These are phyloP conservation scores for Catostylus mosaicus DNA, from an alignment of 30 jellyfish, hydroid and myxozoan genomes.

Conservation along the genomic window DNA sequence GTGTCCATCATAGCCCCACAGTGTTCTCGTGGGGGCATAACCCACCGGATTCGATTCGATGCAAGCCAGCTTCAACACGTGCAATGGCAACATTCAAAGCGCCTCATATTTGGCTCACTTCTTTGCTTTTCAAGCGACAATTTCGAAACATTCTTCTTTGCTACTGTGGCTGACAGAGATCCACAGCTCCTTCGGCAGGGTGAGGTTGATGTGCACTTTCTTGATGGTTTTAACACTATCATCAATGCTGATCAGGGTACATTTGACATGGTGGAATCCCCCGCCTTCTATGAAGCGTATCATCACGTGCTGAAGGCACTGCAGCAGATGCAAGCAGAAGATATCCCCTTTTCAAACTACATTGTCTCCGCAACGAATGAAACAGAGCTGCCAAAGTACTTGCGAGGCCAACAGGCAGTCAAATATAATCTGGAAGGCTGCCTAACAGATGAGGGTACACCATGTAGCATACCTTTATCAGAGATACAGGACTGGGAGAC, in stretches of 20 bases:
- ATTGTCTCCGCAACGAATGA: slow-evolving; percentile 31
- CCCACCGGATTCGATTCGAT: slow-evolving; percentile 52
- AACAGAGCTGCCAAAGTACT: slow-evolving; percentile 40
- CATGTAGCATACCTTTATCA: neutral
- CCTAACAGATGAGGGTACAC: slow-evolving; percentile 1
- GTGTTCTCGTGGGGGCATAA: slow-evolving; percentile 53
- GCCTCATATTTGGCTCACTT: slow-evolving; percentile 71
- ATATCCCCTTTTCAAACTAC: slow-evolving; percentile 52
- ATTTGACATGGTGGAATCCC: slow-evolving; percentile 78
- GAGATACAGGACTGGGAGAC: slow-evolving; percentile 1
- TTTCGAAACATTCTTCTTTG: slow-evolving; percentile 61
- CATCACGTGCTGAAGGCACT: slow-evolving; percentile 68
- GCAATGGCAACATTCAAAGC: slow-evolving; percentile 65
- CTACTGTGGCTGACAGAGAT: slow-evolving; percentile 67
- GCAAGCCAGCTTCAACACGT: slow-evolving; percentile 9
- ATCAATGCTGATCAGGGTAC: neutral
- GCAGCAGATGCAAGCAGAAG: slow-evolving; percentile 19
- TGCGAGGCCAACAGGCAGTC: neutral
- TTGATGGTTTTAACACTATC: neutral
- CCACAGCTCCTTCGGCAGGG: slow-evolving; percentile 40
- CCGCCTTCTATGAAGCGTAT: slow-evolving; percentile 80
- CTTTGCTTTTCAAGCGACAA: slow-evolving; percentile 68
- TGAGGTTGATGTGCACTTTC: slow-evolving; percentile 48
- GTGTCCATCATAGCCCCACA: slow-evolving; percentile 43
- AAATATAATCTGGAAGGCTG: slow-evolving; percentile 35